Evolutionary conservation across 2,888 invertebrate species (phyloP).

Genomic region (Dilophus febrilis): DNA sequence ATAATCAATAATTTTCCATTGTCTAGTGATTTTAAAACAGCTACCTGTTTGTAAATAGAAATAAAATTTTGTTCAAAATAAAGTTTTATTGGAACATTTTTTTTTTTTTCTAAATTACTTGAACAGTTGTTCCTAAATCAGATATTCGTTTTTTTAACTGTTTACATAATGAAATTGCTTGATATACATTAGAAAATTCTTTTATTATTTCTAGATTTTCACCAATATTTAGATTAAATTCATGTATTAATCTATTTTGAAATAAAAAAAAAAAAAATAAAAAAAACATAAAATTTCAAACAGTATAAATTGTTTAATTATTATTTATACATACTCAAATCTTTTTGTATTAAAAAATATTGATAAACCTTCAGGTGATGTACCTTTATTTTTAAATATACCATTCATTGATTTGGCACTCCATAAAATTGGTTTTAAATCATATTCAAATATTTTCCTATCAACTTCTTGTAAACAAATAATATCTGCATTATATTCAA

Average conservation of each 20-base stretch:
- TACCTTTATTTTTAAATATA: conserved; percentile 52
- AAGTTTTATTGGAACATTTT: conserved; percentile 1
- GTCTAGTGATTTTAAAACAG: conserved; percentile 39
- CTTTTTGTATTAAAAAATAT: conserved; percentile 54
- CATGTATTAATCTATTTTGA: conserved; percentile 32
- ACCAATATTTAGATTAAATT: conserved; percentile 39
- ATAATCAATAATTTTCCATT: conserved; percentile 42
- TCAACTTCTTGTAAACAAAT: conserved; percentile 91
- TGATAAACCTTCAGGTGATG: conserved; percentile 62
- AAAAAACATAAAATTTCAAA: too few relatives aligned
- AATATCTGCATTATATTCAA: conserved; percentile 78
- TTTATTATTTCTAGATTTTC: conserved; percentile 36
- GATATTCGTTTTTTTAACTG: conserved; percentile 39
- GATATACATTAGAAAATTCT: conserved; percentile 41
- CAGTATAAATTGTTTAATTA: too few relatives aligned
- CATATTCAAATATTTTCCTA: conserved; percentile 49
- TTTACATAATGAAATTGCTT: conserved; percentile 38
- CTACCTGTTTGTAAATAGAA: conserved; percentile 23
- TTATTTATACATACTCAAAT: conserved; percentile 37
- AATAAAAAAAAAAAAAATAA: conserved; percentile 7
- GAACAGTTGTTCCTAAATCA: conserved; percentile 48
- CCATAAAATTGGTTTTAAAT: conserved; percentile 42
- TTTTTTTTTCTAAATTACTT: conserved; percentile 29
- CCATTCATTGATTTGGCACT: conserved; percentile 33
- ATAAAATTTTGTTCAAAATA: neutral